Evolutionary conservation across 2,888 invertebrate species (phyloP).

Genomic region (Acrobasis consociella): DNA sequence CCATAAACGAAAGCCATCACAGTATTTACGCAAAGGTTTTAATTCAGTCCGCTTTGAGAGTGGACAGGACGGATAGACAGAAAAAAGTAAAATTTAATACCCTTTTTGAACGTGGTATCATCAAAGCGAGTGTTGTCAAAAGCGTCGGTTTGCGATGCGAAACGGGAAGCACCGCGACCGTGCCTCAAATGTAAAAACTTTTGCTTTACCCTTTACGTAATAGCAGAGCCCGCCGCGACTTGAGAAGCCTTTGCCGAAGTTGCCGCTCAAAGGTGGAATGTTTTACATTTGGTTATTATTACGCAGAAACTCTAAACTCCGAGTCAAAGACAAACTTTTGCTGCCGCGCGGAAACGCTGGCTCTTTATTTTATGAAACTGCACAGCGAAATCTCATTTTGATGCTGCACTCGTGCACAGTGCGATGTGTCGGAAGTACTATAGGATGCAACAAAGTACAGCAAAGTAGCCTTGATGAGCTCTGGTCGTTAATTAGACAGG

Average conservation of each 20-base stretch:
- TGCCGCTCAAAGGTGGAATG: slow-evolving; percentile 74
- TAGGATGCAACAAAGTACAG: slow-evolving; percentile 33
- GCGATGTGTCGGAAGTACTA: not conserved
- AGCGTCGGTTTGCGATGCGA: slow-evolving; percentile 68
- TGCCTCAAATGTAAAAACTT: slow-evolving; percentile 78
- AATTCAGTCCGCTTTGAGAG: slow-evolving; percentile 56
- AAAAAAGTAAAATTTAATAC: slow-evolving; percentile 72
- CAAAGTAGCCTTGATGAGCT: slow-evolving; percentile 44
- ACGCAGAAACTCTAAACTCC: slow-evolving; percentile 50
- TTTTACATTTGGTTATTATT: slow-evolving; percentile 74
- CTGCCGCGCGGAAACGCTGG: slow-evolving; percentile 32
- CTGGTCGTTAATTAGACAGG: slow-evolving; percentile 48
- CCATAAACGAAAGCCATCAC: slow-evolving; percentile 44
- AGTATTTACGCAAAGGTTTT: slow-evolving; percentile 60
- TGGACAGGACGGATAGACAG: slow-evolving; percentile 59
- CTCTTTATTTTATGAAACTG: slow-evolving; percentile 19
- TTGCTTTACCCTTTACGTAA: slow-evolving; percentile 74
- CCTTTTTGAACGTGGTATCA: slow-evolving; percentile 61
- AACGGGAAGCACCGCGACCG: slow-evolving; percentile 65
- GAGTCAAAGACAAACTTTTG: slow-evolving; percentile 49
- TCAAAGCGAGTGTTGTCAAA: slow-evolving; percentile 78
- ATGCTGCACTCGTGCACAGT: not conserved
- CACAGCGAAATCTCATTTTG: slow-evolving; percentile 13
- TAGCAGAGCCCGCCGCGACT: slow-evolving; percentile 60
- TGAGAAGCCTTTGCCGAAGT: slow-evolving; percentile 74